Evolutionary conservation across 2,113 vertebrate genomes (phyloP), one percentile per base, ranked within the genome.

Genomic region (Leptosomus discolor): DNA sequence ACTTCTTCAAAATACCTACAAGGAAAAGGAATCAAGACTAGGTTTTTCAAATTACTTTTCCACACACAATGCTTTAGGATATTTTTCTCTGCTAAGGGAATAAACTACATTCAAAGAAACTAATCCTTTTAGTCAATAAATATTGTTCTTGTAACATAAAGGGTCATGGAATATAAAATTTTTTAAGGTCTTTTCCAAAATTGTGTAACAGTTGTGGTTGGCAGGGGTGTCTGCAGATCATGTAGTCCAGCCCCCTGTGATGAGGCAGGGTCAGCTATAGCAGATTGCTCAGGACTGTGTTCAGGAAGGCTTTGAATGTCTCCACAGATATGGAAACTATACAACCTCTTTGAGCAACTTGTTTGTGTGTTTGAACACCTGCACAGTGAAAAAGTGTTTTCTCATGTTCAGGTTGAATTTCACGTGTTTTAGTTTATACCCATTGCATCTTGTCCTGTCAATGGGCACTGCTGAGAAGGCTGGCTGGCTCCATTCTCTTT

Each of bases 201-300:
- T 64, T 39, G 21, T 14, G 22, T 39, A 36, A 32, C 51, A 6
- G 11, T 41, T 77, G 16, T 21, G 15, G 16, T 43, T 68, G 32
- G 63, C 60, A 36, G 26, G 45, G 4, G 6, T 17, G 11, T 69
- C 39, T 22, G 34, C 18, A 45, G 45, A 37, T 50, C 16, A 17
- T 12, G 14, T 45, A 5, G 15, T 69, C 37, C 2, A 58, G 41
- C 1, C 4, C 4, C 6, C 8, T 10, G 8, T 21, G 14, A 7
- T 63, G 18, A 63, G 15, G 15, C 15, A 54, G 26, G 64, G 34
- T 54, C 48, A 79, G 22, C 21, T 70, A 8, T 22, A 61, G 54
- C 14, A 61, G 18, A 37, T 45, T 45, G 22, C 12, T 14, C 46
- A 46, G 34, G 34, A 37, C 56, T 6, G 0, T 23, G 19, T 43